phyloP scores from a whole-genome alignment of 1,140 invertebrate genomes.

The Ceratoteleas bidentatus region DNA sequence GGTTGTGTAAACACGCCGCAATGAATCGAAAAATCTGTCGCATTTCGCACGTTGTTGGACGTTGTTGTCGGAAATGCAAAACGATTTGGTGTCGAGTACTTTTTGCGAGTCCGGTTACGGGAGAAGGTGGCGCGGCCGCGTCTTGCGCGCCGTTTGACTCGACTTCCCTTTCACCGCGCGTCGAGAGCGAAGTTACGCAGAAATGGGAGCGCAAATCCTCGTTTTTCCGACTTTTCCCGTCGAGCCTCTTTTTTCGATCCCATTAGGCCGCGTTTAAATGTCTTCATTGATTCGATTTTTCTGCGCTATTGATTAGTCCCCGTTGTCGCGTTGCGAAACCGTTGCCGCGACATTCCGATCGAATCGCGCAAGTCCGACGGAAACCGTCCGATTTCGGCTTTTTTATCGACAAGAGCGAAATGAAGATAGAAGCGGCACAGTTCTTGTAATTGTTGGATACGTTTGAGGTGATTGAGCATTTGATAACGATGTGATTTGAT shows the following conservation, averaged over 20 bases:
- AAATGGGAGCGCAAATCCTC: conserved; percentile 41
- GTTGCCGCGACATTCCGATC: not conserved
- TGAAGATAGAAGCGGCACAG: no score
- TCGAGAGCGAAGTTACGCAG: conserved; percentile 38
- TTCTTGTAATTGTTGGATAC: no score
- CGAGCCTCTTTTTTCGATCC: conserved; percentile 4
- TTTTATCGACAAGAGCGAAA: not conserved
- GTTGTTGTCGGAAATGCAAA: not conserved
- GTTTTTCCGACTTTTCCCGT: conserved; percentile 39
- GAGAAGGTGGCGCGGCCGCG: no score
- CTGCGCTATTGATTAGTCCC: not conserved
- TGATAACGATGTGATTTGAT: no score
- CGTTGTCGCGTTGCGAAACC: conserved; percentile 4
- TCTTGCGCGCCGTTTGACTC: conserved; percentile 16
- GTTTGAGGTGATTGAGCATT: no score
- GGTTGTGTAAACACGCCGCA: not conserved
- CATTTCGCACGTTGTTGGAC: not conserved
- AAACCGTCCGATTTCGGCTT: no score
- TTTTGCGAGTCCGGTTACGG: not conserved
- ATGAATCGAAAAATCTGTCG: no score
- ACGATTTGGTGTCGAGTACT: not conserved
- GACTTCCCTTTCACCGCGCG: conserved; percentile 52
- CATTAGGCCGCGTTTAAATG: conserved; percentile 33
- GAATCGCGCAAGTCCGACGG: no score
- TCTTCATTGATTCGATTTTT: conserved; percentile 27